These are phyloP conservation scores for Paramormyrops kingsleyae DNA, from an alignment of 2,113 vertebrate genomes.

Conservation along the genomic window DNA sequence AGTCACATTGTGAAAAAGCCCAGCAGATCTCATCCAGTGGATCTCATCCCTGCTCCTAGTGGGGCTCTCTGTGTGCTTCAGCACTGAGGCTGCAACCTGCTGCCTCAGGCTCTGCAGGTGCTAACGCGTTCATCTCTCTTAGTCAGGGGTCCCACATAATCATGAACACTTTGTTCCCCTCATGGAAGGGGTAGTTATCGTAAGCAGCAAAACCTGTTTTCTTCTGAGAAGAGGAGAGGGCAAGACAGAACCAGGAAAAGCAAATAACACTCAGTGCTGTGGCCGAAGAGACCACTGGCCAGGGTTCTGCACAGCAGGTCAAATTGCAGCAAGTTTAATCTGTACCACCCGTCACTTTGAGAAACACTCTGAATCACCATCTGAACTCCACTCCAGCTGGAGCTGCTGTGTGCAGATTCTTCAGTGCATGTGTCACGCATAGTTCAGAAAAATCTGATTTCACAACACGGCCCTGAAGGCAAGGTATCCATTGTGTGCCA, in stretches of 20 bases:
- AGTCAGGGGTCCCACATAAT: background rate
- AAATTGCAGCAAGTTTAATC: background rate
- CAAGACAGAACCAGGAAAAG: background rate
- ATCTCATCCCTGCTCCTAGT: background rate
- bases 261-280: background rate
- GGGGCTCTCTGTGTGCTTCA: background rate
- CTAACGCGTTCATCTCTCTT: background rate
- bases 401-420: constrained; percentile 23
- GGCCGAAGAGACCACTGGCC: background rate
- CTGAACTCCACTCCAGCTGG: background rate
- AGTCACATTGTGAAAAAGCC: background rate
- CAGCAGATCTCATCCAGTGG: background rate
- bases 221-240: background rate
- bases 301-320: background rate
- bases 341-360: background rate
- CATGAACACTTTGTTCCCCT: background rate
- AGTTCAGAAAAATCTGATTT: background rate
- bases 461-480: background rate
- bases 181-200: background rate
- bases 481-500: constrained; percentile 16
- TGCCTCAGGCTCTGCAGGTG: background rate
- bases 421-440: constrained; percentile 28
- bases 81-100: background rate
- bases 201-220: background rate
- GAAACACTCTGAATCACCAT: background rate